Evolutionary conservation across 2,113 vertebrate genomes (phyloP).

Genomic region (Psophia crepitans): DNA sequence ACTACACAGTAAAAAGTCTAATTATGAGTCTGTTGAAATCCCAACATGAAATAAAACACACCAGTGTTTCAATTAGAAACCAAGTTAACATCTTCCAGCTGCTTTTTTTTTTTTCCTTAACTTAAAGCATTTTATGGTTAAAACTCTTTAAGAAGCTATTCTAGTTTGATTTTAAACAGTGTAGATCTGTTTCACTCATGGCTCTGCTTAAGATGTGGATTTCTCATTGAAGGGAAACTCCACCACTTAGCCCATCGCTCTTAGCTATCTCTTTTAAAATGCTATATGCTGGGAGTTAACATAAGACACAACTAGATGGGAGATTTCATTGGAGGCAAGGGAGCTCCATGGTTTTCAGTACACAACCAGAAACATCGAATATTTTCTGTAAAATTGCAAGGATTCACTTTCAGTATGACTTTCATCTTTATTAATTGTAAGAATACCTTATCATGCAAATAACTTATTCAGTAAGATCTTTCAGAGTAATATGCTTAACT

Average conservation of each 20-base stretch:
- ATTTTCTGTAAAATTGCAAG: neutral
- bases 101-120: neutral
- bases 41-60: slow-evolving; percentile 37
- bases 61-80: slow-evolving; percentile 53
- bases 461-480: neutral
- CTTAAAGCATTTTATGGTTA: neutral
- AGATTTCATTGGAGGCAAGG: neutral
- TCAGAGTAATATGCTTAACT: neutral
- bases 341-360: neutral
- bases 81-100: slow-evolving; percentile 59
- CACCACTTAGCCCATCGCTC: neutral
- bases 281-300: neutral
- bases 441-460: neutral
- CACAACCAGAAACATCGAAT: neutral
- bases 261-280: neutral
- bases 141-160: neutral
- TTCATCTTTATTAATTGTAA: neutral
- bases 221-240: neutral
- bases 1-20: slow-evolving; percentile 20
- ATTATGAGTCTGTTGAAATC: slow-evolving; percentile 54
- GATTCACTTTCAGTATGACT: neutral
- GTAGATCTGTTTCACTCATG: neutral
- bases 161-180: neutral
- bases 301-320: neutral
- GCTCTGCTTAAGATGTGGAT: neutral